Conservation (phyloP, 2,888 invertebrate species). For the Craniophora ligustri region DNA sequence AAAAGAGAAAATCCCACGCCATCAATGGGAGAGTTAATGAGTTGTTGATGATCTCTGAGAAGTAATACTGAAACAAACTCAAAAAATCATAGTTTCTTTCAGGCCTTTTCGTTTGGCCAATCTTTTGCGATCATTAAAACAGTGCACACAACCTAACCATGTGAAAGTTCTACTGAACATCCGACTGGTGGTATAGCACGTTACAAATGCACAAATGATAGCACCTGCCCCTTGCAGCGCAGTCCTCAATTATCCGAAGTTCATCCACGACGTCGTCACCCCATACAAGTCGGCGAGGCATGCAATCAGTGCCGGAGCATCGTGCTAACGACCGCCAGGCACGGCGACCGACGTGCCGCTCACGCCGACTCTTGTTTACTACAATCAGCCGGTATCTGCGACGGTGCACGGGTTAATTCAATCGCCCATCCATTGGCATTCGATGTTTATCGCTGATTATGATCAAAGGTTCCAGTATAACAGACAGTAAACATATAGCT, state of each 20-base stretch:
- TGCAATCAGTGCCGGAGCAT: conserved; percentile 43
- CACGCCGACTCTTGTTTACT: conserved; percentile 39
- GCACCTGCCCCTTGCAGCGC: neutral
- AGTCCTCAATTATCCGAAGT: conserved; percentile 15
- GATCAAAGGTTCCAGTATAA: conserved; percentile 22
- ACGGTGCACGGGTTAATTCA: conserved; percentile 33
- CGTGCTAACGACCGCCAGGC: conserved; percentile 47
- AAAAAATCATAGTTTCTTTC: no score
- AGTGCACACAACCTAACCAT: no score
- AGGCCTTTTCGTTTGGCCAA: no score
- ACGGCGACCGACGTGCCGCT: conserved; percentile 35
- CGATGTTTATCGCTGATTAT: conserved; percentile 41
- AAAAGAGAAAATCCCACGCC: no score
- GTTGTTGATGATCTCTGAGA: no score
- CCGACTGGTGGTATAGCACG: no score
- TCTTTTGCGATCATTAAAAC: no score
- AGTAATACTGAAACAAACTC: no score
- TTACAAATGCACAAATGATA: conserved; percentile 14
- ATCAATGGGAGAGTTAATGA: no score
- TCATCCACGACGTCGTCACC: conserved; percentile 31
- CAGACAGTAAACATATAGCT: neutral
- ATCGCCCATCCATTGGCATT: conserved; percentile 33
- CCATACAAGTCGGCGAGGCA: conserved; percentile 17
- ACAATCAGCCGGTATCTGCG: conserved; percentile 33
- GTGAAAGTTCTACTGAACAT: neutral